Conservation (phyloP, 2,113 vertebrate genomes). For the Polyodon spathula region DNA sequence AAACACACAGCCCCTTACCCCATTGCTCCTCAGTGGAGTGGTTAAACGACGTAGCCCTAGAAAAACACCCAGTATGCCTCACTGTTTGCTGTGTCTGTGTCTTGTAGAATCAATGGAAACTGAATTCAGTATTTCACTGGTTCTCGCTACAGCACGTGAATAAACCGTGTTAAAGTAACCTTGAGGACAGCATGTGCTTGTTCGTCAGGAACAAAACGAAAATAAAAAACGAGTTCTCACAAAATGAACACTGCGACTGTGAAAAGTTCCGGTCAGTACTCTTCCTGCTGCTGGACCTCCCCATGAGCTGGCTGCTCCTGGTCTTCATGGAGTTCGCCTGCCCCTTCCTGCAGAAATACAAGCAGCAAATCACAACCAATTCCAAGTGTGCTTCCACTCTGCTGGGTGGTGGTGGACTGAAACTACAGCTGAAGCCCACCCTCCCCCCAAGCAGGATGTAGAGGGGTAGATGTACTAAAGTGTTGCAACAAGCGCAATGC, state of each 20-base stretch:
- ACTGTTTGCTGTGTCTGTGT: conserved; percentile 56
- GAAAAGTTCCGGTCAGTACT: conserved; percentile 75
- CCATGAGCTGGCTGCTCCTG: conserved; percentile 66
- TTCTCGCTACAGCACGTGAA: conserved; percentile 63
- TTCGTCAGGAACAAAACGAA: conserved; percentile 60
- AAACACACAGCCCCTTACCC: conserved; percentile 40
- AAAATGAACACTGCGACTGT: conserved; percentile 58
- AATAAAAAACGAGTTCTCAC: conserved; percentile 63
- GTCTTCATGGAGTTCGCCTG: conserved; percentile 75
- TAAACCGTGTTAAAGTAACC: conserved; percentile 48
- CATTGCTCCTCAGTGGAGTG: conserved; percentile 17
- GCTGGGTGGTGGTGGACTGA: background rate
- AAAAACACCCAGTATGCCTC: conserved; percentile 54
- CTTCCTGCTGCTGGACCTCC: conserved; percentile 78
- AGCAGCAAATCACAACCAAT: background rate
- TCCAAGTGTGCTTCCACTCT: background rate
- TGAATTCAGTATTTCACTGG: conserved; percentile 65
- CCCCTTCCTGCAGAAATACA: conserved; percentile 65
- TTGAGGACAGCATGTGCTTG: conserved; percentile 74
- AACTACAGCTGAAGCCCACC: background rate
- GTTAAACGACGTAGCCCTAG: conserved; percentile 50
- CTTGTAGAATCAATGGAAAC: conserved; percentile 62
- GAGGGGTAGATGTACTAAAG: background rate
- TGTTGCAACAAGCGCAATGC: too few species aligned
- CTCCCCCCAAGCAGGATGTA: background rate